Evolutionary conservation across 2,888 invertebrate species (phyloP).

Genomic region (Artemia sp.): DNA sequence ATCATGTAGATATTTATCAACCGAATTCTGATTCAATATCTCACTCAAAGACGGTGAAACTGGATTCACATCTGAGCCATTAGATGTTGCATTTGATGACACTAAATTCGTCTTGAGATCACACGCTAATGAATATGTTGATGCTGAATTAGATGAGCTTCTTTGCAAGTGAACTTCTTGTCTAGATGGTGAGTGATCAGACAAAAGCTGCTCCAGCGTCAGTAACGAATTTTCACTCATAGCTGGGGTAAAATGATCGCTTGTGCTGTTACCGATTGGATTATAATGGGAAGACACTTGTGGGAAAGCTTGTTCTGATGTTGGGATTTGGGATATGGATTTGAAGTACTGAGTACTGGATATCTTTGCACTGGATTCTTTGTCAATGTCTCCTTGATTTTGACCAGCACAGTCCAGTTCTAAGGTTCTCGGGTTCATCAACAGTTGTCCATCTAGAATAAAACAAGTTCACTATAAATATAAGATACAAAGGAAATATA

Average conservation of each 20-base stretch:
- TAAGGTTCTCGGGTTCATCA: constrained; percentile 8
- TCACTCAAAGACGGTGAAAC: constrained; percentile 7
- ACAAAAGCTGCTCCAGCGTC: constrained; percentile 7
- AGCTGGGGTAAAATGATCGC: background rate
- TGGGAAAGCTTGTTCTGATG: background rate
- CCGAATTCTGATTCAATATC: constrained; percentile 7
- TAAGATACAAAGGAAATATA: no score
- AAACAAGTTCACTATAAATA: background rate
- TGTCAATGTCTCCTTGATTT: background rate
- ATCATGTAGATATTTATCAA: constrained; percentile 5
- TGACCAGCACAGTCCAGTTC: background rate
- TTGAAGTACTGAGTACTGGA: background rate
- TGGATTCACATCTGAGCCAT: constrained; percentile 1
- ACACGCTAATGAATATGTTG: background rate
- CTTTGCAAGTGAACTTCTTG: background rate
- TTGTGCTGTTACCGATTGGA: background rate
- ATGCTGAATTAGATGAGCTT: background rate
- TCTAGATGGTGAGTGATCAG: background rate
- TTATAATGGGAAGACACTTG: background rate
- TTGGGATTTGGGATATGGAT: background rate
- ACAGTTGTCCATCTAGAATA: background rate
- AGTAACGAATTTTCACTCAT: constrained; percentile 3
- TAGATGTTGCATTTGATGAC: background rate
- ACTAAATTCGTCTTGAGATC: constrained; percentile 1
- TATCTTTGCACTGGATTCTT: background rate